phyloP scores from a whole-genome alignment of 2,888 invertebrate species.

The Dryobota labecula region DNA sequence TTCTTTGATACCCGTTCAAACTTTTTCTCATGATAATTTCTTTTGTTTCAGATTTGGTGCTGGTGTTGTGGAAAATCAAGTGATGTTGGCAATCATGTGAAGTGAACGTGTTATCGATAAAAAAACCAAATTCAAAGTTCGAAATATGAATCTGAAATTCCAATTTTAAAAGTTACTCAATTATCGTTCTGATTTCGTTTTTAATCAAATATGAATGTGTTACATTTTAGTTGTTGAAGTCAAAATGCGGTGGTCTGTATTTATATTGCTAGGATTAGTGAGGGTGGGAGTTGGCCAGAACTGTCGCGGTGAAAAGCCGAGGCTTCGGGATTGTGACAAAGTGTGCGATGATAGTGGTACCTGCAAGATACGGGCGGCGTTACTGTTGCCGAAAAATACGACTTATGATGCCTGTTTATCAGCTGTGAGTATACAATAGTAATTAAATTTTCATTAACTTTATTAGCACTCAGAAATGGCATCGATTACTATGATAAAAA shows the following conservation, averaged over 20 bases:
- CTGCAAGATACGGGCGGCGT: conserved; percentile 92
- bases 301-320: conserved; percentile 82
- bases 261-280: conserved; percentile 69
- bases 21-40: conserved; percentile 28
- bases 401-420: conserved; percentile 89
- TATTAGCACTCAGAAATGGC: neutral
- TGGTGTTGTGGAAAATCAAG: conserved; percentile 43
- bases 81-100: conserved; percentile 41
- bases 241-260: conserved; percentile 78
- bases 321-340: conserved; percentile 84
- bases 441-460: neutral
- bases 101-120: conserved; percentile 39
- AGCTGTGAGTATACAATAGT: conserved; percentile 81
- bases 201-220: conserved; percentile 36
- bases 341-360: conserved; percentile 85
- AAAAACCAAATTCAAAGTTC: conserved; percentile 28
- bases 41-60: conserved; percentile 68
- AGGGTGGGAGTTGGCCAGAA: conserved; percentile 69
- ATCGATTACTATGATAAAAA: neutral
- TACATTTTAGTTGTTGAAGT: conserved; percentile 41
- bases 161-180: conserved; percentile 4
- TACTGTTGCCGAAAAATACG: conserved; percentile 92
- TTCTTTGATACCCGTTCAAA: neutral
- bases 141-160: conserved; percentile 34
- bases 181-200: neutral